Percentiles rank a stretch among this genome's conserved stretches.
phyloP scores from a whole-genome alignment of 2,797 vertebrate genomes.

The Muraenolepis orangiensis region DNA sequence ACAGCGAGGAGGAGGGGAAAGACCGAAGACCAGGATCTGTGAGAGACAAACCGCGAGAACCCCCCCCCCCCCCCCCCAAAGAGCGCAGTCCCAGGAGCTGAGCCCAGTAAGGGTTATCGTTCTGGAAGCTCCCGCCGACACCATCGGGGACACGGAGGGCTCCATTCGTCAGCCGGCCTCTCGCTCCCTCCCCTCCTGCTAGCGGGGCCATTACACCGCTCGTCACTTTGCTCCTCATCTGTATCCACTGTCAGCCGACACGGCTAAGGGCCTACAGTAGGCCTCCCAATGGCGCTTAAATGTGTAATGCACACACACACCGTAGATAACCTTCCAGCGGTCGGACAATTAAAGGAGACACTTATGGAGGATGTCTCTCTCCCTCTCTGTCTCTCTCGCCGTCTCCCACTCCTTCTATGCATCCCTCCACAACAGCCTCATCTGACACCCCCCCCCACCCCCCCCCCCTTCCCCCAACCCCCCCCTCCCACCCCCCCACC shows the following conservation, averaged over 20 bases:
- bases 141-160: constrained; percentile 47
- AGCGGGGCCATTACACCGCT: constrained; percentile 67
- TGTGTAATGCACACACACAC: not conserved
- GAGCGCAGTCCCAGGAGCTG: constrained; percentile 45
- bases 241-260: constrained; percentile 40
- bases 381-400: not conserved
- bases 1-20: constrained; percentile 5
- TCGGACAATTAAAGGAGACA: not conserved
- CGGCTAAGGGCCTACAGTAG: not conserved
- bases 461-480: not conserved
- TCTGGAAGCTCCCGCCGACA: constrained; percentile 66
- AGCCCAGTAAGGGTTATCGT: constrained; percentile 75
- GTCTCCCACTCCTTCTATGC: not conserved
- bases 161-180: constrained; percentile 70
- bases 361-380: not conserved
- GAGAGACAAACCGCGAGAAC: constrained; percentile 32
- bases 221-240: constrained; percentile 72
- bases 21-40: constrained; percentile 32
- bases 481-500: not conserved
- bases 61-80: too few relatives aligned
- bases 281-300: not conserved
- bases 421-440: not conserved
- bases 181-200: constrained; percentile 46
- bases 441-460: not conserved
- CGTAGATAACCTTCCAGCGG: not conserved